Conservation (phyloP, 2,113 vertebrate genomes). For the Psophia crepitans region DNA sequence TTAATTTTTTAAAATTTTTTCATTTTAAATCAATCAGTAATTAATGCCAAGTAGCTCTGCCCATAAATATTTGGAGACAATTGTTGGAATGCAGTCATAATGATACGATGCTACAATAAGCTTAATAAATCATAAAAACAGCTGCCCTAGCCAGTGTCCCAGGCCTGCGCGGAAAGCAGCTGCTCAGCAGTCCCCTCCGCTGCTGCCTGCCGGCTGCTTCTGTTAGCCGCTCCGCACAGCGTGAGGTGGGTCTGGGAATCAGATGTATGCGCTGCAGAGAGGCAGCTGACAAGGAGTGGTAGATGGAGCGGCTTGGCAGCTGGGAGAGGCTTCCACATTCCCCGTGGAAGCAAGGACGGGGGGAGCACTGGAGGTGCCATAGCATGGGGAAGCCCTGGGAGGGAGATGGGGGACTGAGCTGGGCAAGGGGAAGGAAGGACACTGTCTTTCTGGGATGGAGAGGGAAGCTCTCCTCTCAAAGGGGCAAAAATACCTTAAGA, state of each 20-base stretch:
- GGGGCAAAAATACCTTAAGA: neutral
- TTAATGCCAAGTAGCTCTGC: neutral
- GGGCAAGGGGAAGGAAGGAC: neutral
- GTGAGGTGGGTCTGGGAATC: constrained; percentile 31
- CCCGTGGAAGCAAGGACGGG: neutral
- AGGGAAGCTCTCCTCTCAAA: neutral
- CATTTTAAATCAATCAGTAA: neutral
- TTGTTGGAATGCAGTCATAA: constrained; percentile 52
- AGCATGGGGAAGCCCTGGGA: neutral
- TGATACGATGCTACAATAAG: neutral
- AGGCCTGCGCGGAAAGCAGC: constrained; percentile 22
- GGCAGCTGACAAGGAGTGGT: constrained; percentile 51
- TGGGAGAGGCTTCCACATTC: constrained; percentile 27
- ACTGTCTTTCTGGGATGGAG: neutral
- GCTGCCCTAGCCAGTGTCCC: constrained; percentile 11
- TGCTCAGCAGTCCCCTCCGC: constrained; percentile 20
- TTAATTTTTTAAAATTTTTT: neutral
- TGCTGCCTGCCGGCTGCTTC: constrained; percentile 67
- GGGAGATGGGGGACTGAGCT: neutral
- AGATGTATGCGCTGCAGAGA: neutral
- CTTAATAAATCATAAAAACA: constrained; percentile 47
- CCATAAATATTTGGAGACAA: constrained; percentile 48
- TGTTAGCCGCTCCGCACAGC: neutral
- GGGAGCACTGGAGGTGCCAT: fast-evolving
- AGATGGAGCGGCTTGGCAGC: constrained; percentile 28